These are phyloP conservation scores for Anguilla japonica DNA, from an alignment of 2,113 vertebrate species.

Conservation along the genomic window DNA sequence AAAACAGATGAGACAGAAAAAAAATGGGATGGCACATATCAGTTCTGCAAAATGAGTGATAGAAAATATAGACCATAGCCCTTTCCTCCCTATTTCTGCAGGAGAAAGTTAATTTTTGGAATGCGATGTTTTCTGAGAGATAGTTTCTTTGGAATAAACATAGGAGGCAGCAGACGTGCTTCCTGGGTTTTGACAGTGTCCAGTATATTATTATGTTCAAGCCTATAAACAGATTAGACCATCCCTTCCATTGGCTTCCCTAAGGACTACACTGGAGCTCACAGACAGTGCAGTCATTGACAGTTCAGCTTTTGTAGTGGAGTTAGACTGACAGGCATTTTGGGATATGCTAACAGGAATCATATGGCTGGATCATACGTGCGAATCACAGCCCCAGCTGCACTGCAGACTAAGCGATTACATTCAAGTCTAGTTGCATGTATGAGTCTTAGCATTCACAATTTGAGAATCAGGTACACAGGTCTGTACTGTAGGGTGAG, in stretches of 20 bases:
- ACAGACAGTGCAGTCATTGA: background rate
- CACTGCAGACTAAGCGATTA: background rate
- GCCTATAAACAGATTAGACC: background rate
- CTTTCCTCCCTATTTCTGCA: slow-evolving; percentile 36
- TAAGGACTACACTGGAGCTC: background rate
- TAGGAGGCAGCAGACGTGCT: slow-evolving; percentile 62
- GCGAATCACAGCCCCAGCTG: background rate
- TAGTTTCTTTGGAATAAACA: slow-evolving; percentile 64
- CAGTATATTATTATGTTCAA: slow-evolving; percentile 3
- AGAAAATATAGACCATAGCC: slow-evolving; percentile 1
- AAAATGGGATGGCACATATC: slow-evolving; percentile 19
- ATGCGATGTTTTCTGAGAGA: slow-evolving; percentile 36
- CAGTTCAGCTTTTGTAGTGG: background rate
- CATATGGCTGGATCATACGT: background rate
- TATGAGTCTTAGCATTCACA: background rate
- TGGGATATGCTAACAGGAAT: background rate
- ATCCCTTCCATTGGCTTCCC: background rate
- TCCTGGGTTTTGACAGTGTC: slow-evolving; percentile 60
- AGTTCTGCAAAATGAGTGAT: slow-evolving; percentile 1
- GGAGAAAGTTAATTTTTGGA: slow-evolving; percentile 50
- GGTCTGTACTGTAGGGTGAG: slow-evolving; percentile 8
- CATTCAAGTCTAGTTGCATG: background rate
- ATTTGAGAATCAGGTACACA: background rate
- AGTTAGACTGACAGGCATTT: background rate
- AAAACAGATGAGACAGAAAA: background rate